These are phyloP conservation scores for Diplolepis rosae DNA, from an alignment of 2,888 invertebrate genomes.

Conservation along the genomic window DNA sequence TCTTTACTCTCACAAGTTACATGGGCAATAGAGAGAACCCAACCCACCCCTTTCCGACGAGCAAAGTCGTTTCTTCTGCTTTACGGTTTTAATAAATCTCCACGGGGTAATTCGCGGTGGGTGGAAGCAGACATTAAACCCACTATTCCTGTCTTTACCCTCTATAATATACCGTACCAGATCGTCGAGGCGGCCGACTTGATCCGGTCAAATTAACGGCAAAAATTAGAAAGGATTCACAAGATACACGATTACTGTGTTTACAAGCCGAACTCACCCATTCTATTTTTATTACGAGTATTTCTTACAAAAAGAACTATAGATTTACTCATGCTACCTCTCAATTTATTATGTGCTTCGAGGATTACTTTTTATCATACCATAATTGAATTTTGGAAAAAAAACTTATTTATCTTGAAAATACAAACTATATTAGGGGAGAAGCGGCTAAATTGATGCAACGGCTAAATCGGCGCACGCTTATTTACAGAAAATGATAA, in stretches of 20 bases:
- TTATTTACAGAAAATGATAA: too few species aligned
- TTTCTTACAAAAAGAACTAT: too few species aligned
- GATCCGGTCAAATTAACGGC: slow-evolving; percentile 53
- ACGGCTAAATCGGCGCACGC: too few species aligned
- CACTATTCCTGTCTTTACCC: slow-evolving; percentile 39
- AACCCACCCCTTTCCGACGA: slow-evolving; percentile 50
- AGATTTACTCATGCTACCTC: too few species aligned
- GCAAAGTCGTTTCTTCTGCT: slow-evolving; percentile 69
- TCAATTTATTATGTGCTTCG: too few species aligned
- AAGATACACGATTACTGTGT: not conserved
- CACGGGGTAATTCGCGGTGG: slow-evolving; percentile 69
- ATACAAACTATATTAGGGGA: too few species aligned
- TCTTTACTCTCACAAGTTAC: slow-evolving; percentile 51
- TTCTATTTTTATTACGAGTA: too few species aligned
- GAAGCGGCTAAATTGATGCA: too few species aligned
- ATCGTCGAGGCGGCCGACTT: slow-evolving; percentile 38
- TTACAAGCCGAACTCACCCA: not conserved
- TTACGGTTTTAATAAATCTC: slow-evolving; percentile 73
- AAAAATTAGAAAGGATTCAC: slow-evolving; percentile 50
- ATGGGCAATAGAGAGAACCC: slow-evolving; percentile 43
- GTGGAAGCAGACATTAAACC: slow-evolving; percentile 66
- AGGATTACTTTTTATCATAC: too few species aligned
- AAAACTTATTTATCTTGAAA: too few species aligned
- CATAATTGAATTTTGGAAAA: too few species aligned
- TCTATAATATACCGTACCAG: slow-evolving; percentile 30